Percentiles rank a stretch among this genome's conserved stretches.
These are phyloP conservation scores for Nycticorax nycticorax DNA, from an alignment of 2,113 vertebrate genomes.

Conservation along the genomic window DNA sequence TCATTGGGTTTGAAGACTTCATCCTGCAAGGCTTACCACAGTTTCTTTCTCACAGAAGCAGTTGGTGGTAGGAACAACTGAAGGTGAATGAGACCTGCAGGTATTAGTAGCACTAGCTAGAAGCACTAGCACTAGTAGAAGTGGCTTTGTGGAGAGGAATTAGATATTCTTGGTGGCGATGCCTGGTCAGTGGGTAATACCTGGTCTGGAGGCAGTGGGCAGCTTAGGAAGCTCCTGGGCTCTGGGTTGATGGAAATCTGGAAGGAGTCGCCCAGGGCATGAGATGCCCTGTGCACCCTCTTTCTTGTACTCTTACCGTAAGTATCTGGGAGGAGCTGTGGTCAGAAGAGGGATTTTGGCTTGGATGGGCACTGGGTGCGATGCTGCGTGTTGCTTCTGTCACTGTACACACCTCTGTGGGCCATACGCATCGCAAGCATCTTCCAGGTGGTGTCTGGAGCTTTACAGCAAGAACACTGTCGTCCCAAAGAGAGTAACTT, in stretches of 20 bases:
- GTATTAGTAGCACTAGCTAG: neutral
- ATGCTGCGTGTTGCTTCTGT: fast-evolving
- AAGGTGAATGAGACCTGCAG: neutral
- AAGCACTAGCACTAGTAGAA: neutral
- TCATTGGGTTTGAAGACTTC: neutral
- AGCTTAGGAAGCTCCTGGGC: neutral
- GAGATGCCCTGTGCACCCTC: neutral
- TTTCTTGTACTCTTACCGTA: neutral
- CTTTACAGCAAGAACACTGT: neutral
- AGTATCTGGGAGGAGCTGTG: neutral
- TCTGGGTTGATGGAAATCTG: neutral
- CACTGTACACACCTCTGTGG: neutral
- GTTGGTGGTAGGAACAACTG: neutral
- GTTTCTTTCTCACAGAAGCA: neutral
- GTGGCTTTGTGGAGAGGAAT: neutral
- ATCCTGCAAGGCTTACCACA: neutral
- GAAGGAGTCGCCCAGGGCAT: neutral
- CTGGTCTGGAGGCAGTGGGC: neutral
- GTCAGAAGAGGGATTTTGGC: neutral
- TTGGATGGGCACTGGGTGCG: neutral
- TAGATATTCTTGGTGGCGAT: neutral
- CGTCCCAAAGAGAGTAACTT: neutral
- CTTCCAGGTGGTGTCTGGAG: neutral
- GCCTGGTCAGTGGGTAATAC: fast-evolving
- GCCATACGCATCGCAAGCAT: neutral